Evolutionary conservation across 2,113 vertebrate genomes (phyloP).

Genomic region (Lamprologus callipterus): DNA sequence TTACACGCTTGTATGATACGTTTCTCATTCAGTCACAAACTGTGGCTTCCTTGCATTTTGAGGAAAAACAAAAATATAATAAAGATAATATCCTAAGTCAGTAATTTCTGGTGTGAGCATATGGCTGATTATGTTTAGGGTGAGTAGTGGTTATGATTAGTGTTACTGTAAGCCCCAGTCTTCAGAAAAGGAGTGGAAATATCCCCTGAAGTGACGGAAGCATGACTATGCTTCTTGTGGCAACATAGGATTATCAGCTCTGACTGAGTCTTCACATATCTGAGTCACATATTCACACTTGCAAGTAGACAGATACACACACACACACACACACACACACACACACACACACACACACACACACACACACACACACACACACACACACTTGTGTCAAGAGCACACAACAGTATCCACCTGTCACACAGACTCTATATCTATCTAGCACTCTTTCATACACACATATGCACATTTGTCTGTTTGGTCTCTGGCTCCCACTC

Average conservation of each 20-base stretch:
- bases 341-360: neutral
- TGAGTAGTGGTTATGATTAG: neutral
- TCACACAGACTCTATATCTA: neutral
- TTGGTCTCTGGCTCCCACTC: neutral
- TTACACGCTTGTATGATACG: neutral
- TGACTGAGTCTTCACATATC: neutral
- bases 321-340: neutral
- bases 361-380: neutral
- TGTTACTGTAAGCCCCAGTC: neutral
- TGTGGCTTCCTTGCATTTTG: neutral
- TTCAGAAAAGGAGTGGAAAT: neutral
- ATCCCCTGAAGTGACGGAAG: neutral
- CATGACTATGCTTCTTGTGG: neutral
- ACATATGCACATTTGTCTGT: neutral
- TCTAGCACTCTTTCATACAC: neutral
- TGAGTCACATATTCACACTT: constrained; percentile 5
- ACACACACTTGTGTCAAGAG: neutral
- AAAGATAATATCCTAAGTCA: neutral
- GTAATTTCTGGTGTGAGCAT: neutral
- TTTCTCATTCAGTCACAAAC: neutral
- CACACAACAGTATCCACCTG: constrained; percentile 5
- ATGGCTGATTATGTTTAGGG: neutral
- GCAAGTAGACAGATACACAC: neutral
- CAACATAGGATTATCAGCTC: neutral
- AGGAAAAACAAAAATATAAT: neutral